Evolutionary conservation across 2,888 invertebrate species (phyloP).

Genomic region (Steromphala cineraria): DNA sequence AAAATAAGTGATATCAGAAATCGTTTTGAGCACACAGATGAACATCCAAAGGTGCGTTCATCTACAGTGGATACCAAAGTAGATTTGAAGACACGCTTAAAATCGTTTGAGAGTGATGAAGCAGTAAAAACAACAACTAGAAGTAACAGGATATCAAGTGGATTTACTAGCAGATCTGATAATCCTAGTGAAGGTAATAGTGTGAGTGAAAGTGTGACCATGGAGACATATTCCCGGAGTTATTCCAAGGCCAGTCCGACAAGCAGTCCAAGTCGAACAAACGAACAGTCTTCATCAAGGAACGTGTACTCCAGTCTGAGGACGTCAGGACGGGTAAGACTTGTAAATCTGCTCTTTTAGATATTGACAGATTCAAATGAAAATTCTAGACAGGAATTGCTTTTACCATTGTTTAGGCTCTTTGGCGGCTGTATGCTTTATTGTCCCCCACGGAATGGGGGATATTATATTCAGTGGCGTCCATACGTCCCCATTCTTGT

Average conservation of each 20-base stretch:
- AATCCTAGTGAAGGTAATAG: neutral
- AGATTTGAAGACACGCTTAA: slow-evolving; percentile 36
- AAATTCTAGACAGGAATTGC: neutral
- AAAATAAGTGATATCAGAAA: slow-evolving; percentile 49
- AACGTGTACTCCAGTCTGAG: neutral
- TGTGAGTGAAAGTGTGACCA: neutral
- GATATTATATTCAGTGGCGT: too few species aligned
- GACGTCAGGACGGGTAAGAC: neutral
- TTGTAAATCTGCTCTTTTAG: neutral
- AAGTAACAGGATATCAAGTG: neutral
- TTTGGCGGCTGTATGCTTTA: too few species aligned
- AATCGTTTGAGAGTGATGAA: slow-evolving; percentile 31
- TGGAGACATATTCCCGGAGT: neutral
- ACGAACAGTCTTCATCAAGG: neutral
- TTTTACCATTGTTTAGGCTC: too few species aligned
- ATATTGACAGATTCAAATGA: neutral
- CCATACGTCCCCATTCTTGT: too few species aligned
- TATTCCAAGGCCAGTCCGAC: neutral
- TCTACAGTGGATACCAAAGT: slow-evolving; percentile 26
- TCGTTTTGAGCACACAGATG: slow-evolving; percentile 45
- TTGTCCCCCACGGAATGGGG: too few species aligned
- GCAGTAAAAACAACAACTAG: neutral
- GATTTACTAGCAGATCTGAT: neutral
- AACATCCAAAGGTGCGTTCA: slow-evolving; percentile 24
- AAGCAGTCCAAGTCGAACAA: neutral